phyloP scores from a whole-genome alignment of 2,888 invertebrate species.

The Cetonia aurata region DNA sequence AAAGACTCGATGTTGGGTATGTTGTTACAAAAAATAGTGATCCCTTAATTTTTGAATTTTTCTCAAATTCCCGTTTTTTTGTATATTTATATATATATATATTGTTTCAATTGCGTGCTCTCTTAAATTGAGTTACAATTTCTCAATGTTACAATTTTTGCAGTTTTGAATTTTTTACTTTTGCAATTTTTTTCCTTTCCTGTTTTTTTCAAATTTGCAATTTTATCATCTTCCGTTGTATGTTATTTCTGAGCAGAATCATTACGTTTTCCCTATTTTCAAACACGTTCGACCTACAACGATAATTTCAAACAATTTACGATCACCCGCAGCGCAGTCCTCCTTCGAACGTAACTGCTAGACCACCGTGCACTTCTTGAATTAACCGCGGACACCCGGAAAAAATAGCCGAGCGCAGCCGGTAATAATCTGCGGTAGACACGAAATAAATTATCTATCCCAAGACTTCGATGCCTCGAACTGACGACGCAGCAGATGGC shows the following conservation, averaged over 20 bases:
- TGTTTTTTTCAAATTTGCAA: no score
- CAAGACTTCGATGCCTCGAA: not conserved
- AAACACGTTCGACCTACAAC: not conserved
- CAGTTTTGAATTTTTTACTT: no score
- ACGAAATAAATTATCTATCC: constrained; percentile 5
- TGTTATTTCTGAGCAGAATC: not conserved
- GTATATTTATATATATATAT: no score
- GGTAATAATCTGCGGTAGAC: constrained; percentile 1
- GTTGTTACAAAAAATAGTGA: no score
- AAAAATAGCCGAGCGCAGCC: constrained; percentile 12
- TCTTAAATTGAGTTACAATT: no score
- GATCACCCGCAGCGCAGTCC: not conserved
- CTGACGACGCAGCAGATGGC: constrained; percentile 1
- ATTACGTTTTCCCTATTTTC: not conserved
- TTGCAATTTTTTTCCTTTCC: no score
- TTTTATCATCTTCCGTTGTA: no score
- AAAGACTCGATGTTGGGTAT: no score
- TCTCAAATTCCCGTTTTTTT: no score
- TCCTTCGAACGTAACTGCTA: constrained; percentile 8
- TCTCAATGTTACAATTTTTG: no score
- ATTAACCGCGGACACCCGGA: constrained; percentile 6
- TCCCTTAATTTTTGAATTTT: no score
- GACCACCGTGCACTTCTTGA: constrained; percentile 32
- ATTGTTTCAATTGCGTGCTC: no score
- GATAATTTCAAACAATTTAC: constrained; percentile 15